Evolutionary conservation across 2,797 vertebrate species (phyloP), one percentile per base, ranked within the genome.

Genomic region (Pipistrellus kuhlii): DNA sequence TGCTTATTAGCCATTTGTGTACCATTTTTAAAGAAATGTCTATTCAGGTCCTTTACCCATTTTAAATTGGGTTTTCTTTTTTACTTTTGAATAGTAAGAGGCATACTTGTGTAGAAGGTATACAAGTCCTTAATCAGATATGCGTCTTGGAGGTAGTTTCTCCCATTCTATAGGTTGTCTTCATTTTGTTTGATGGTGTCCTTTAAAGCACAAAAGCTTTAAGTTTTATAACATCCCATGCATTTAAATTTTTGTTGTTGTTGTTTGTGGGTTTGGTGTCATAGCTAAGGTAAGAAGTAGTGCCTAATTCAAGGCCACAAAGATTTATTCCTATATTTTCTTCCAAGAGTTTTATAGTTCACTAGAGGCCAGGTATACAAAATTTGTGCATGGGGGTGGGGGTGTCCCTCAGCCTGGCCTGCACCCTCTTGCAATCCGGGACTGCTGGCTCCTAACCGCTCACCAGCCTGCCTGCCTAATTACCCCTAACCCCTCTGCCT

Each of bases 41-140:
- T 87, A 25, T 32, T 41, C 18, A 59, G 59, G 38, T 35, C 13
- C 32, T 85, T 78, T 85, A 32, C 21, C 10, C n/a, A 55, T 51
- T 93, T 91, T 85, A 81, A 81, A 86, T 75, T 91, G 59, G 53
- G 27, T 72, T 89, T 64, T 91, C 17, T 85, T n/a, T 94, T 69
- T 48, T 51, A 55, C 83, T 57, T 25, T 86, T 86, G 64, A 85
- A 27, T 82, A 88, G 2, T 75, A 75, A 46, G 13, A 18, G 1
- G 3, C 14, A 27, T 14, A 38, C 27, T 46, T 55, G 23, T 23
- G 1, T 73, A 15, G 15, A 77, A 72, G 18, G 30, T 88, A 21
- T 55, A 44, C 23, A 57, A 15, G 11, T 94, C 38, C 38, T 62
- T 53, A 77, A 17, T 88, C 77, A 91, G 4, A 59, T 84, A 80